A percentile compares a stretch with the other conserved stretches of the same genome.
Conservation (phyloP, 2,888 invertebrate species). For the Tachina fera region DNA sequence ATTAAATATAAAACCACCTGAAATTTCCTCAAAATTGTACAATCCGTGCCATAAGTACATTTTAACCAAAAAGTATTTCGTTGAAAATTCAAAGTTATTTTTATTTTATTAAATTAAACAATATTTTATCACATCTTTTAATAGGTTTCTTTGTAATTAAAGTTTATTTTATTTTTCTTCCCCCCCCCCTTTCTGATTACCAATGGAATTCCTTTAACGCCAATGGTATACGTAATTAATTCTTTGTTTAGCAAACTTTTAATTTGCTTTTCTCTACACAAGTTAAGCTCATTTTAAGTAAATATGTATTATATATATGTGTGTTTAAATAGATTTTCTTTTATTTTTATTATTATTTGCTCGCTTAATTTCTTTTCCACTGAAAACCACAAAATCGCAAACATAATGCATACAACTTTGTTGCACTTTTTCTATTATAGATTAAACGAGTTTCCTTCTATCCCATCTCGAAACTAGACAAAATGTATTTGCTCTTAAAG, state of each 20-base stretch:
- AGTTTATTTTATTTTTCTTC: conserved; percentile 25
- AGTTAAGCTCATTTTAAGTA: background rate
- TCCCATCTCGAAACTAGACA: conserved; percentile 22
- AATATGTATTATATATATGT: background rate
- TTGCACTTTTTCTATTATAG: conserved; percentile 54
- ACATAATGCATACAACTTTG: conserved; percentile 65
- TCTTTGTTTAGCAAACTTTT: conserved; percentile 48
- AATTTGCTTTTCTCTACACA: conserved; percentile 27
- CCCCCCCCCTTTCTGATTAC: conserved; percentile 30
- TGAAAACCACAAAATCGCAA: conserved; percentile 64
- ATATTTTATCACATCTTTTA: background rate
- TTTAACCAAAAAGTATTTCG: no score
- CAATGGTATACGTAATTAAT: conserved; percentile 46
- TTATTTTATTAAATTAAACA: no score
- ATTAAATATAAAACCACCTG: no score
- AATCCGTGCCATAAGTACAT: no score
- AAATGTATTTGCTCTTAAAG: conserved; percentile 5
- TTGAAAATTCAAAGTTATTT: no score
- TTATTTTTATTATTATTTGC: conserved; percentile 40
- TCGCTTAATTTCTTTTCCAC: conserved; percentile 54
- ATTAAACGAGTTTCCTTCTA: conserved; percentile 14
- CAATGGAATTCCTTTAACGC: conserved; percentile 57
- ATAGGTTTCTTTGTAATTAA: conserved; percentile 33
- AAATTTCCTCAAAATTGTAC: no score
- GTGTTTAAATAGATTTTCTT: background rate